phyloP scores from a whole-genome alignment of 2,113 vertebrate genomes.

The Rhinichthys klamathensis region DNA sequence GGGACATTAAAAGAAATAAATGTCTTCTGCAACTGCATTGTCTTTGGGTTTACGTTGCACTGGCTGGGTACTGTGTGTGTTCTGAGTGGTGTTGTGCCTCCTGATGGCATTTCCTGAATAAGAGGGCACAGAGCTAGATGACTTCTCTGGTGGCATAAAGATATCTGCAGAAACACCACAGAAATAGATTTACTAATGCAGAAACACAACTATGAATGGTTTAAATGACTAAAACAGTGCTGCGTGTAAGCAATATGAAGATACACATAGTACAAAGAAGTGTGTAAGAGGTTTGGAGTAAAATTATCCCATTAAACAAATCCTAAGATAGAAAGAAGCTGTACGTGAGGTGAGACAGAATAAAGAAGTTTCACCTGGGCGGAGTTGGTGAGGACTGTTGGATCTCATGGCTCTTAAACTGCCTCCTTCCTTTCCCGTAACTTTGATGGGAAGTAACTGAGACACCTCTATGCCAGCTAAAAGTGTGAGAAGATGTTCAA shows the following conservation, averaged over 20 bases:
- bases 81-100: conserved; percentile 20
- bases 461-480: conserved; percentile 84
- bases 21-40: conserved; percentile 53
- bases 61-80: conserved; percentile 49
- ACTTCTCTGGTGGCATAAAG: conserved; percentile 51
- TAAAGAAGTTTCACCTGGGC: conserved; percentile 58
- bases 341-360: neutral
- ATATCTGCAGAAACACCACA: conserved; percentile 56
- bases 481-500: neutral
- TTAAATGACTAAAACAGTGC: neutral
- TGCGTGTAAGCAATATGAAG: neutral
- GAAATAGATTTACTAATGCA: neutral
- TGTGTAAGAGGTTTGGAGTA: neutral
- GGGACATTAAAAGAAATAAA: conserved; percentile 63
- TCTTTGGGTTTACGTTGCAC: conserved; percentile 61
- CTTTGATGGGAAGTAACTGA: conserved; percentile 76
- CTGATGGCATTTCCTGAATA: conserved; percentile 56
- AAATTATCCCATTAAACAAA: neutral
- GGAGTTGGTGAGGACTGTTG: conserved; percentile 61
- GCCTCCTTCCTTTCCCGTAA: conserved; percentile 77
- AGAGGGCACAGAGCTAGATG: conserved; percentile 44
- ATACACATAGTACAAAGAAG: neutral
- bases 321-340: neutral
- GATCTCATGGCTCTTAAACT: conserved; percentile 70
- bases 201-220: neutral